Evolutionary conservation across 2,888 invertebrate species (phyloP).

Genomic region (Stomorhina lunata): DNA sequence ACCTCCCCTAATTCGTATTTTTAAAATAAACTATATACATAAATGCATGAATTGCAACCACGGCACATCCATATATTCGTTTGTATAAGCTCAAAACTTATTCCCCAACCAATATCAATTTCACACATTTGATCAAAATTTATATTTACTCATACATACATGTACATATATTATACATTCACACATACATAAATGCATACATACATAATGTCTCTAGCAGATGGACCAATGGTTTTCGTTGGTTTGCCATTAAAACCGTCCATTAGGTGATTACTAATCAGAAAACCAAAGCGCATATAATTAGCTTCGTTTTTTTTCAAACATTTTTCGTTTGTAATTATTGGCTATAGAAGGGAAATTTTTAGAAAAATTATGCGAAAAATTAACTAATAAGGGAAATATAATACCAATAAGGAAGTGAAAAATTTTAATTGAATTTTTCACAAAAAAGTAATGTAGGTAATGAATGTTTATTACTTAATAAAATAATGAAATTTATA

Average conservation of each 20-base stretch:
- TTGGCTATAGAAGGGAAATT: background rate
- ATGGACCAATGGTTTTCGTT: slow-evolving; percentile 6
- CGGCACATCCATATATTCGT: background rate
- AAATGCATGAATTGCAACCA: background rate
- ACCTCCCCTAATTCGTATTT: too few relatives aligned
- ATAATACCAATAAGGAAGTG: background rate
- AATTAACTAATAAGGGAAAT: background rate
- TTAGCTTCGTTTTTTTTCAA: slow-evolving; percentile 33
- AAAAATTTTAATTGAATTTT: background rate
- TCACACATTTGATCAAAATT: slow-evolving; percentile 23
- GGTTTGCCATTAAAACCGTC: slow-evolving; percentile 17
- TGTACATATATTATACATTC: too few relatives aligned
- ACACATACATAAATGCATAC: background rate
- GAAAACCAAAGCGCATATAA: slow-evolving; percentile 51
- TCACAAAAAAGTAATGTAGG: too few relatives aligned
- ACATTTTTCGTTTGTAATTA: background rate
- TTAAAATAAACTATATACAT: background rate
- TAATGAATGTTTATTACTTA: too few relatives aligned
- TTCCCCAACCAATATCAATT: slow-evolving; percentile 20
- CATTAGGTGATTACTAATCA: slow-evolving; percentile 51
- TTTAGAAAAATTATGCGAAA: background rate
- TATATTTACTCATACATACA: background rate
- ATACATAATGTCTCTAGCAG: background rate
- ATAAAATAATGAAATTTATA: too few relatives aligned
- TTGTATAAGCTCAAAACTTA: background rate